Evolutionary conservation across 2,113 vertebrate genomes (phyloP), one percentile per base, ranked within the genome.

Genomic region (Dasyornis broadbenti): DNA sequence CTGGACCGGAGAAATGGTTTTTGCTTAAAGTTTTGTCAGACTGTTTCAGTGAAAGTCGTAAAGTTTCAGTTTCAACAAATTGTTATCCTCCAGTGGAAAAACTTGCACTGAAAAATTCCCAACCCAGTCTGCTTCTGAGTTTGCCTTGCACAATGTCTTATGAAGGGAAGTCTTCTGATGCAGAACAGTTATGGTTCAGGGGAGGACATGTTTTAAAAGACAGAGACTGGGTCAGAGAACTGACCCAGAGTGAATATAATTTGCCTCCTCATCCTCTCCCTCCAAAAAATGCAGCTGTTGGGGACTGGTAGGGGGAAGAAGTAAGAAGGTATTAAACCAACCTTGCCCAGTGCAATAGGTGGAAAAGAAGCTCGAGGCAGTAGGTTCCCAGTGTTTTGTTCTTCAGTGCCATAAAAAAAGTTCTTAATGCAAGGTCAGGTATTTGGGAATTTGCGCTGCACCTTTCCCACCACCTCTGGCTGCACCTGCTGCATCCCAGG

Each of bases 61-160:
- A 82, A 88, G 75, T 93, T 95, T 93, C 70, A 1, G 5, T 94
- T 93, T 92, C 82, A 76, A 30, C 15, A 50, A 69, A 33, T 27
- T 54, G 14, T 61, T 82, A 10, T 49, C 14, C 50, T 83, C 50
- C 39, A 54, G 59, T 94, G 79, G 96, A 92, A 96, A 86, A 90
- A 79, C 44, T 87, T 87, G 78, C 47, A 52, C 64, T 92, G 60
- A 88, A 88, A 94, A 92, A 83, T 86, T 95, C 86, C 71, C 82
- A 90, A 33, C 59, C 15, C 23, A 27, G 24, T 93, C 45, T 60
- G 9, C 44, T 81, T 95, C 81, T 95, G 73, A 94, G 57, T 94
- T 92, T 65, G 33, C 40, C n/a, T 84, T 47, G 33, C 69, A 53
- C 23, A 56, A 31, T 7, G 23, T 66, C 20, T 72, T 94, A 83